Conservation (phyloP, 2,888 invertebrate genomes). For the Melanchra persicariae region DNA sequence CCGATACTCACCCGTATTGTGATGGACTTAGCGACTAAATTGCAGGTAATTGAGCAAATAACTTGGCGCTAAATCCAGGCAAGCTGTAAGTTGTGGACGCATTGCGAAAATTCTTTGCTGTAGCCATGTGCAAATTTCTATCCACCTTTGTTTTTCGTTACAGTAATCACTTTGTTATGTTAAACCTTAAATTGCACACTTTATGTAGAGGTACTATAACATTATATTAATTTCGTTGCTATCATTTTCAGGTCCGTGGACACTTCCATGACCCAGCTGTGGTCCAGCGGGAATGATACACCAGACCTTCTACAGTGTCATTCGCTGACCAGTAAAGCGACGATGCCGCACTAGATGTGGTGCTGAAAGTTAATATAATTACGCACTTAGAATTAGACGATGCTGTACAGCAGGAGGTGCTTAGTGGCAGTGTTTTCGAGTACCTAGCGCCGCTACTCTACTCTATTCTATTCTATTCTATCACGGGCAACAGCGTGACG, state of each 20-base stretch:
- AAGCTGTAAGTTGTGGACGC: neutral
- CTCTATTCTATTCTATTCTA: no score
- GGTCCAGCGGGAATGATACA: constrained; percentile 56
- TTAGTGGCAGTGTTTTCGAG: no score
- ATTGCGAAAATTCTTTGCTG: constrained; percentile 8
- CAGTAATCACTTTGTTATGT: no score
- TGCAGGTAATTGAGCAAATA: constrained; percentile 92
- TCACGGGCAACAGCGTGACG: no score
- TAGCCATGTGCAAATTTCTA: constrained; percentile 14
- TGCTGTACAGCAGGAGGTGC: neutral
- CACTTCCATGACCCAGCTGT: constrained; percentile 56
- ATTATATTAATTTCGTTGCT: constrained; percentile 5
- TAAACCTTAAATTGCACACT: neutral
- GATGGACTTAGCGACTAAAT: constrained; percentile 95
- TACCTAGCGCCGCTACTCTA: no score
- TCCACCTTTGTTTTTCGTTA: neutral
- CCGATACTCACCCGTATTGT: constrained; percentile 95
- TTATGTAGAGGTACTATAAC: no score
- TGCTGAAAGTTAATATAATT: neutral
- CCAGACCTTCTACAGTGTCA: constrained; percentile 51
- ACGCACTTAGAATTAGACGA: neutral
- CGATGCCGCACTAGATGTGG: neutral
- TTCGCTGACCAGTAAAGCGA: constrained; percentile 46
- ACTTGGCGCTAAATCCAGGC: neutral
- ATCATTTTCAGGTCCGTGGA: constrained; percentile 57